A percentile compares a stretch with the other conserved stretches of the same genome.
Conservation (phyloP, 2,888 invertebrate species). For the Hydroisotoma schaefferi region DNA sequence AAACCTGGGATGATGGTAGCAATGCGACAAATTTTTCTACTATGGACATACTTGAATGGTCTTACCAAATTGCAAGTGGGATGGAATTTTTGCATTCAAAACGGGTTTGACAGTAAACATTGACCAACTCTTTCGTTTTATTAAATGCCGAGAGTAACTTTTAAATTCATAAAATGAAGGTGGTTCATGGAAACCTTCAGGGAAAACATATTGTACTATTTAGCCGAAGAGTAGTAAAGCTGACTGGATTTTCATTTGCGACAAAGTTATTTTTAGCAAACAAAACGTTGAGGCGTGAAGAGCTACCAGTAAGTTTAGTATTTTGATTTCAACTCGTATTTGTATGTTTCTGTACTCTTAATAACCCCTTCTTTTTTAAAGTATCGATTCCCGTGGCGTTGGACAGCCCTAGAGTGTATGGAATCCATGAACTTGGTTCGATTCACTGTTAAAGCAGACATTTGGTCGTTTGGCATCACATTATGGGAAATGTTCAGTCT, state of each 20-base stretch:
- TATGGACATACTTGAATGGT: not conserved
- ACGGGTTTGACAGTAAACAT: not conserved
- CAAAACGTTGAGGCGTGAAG: not conserved
- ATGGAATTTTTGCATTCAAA: slow-evolving; percentile 8
- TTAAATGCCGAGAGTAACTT: not conserved
- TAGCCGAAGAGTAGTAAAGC: not conserved
- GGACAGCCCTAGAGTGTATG: slow-evolving; percentile 1
- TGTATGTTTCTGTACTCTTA: no score
- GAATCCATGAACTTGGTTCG: not conserved
- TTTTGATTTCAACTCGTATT: no score
- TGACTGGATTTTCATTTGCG: not conserved
- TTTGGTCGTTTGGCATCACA: slow-evolving; percentile 2
- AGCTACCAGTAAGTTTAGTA: slow-evolving; percentile 3
- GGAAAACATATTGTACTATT: not conserved
- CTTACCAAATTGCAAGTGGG: slow-evolving; percentile 1
- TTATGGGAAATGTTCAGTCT: slow-evolving; percentile 9
- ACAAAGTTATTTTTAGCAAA: not conserved
- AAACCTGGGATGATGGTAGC: no score
- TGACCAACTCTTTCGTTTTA: not conserved
- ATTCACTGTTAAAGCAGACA: not conserved
- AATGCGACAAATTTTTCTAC: no score
- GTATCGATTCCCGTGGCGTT: slow-evolving; percentile 5
- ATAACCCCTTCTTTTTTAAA: not conserved
- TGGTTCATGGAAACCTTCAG: slow-evolving; percentile 4
- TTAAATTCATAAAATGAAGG: not conserved